phyloP scores from a whole-genome alignment of 1,140 invertebrate genomes.

The Heliconius nattereri region DNA sequence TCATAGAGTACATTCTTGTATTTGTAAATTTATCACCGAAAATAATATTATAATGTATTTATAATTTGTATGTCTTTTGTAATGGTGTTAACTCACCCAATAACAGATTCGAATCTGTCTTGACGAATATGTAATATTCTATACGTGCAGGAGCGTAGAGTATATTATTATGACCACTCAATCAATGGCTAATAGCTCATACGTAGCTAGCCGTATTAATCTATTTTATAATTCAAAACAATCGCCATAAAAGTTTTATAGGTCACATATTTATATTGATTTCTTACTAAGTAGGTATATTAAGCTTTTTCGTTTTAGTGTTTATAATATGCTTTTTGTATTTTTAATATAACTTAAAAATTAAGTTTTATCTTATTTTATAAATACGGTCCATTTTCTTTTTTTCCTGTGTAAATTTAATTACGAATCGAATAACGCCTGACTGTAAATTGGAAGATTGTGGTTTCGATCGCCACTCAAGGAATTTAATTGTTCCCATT shows the following conservation, averaged over 20 bases:
- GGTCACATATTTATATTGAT: constrained; percentile 1
- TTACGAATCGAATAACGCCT: too few species aligned
- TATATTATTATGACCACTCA: background rate
- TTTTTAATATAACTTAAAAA: background rate
- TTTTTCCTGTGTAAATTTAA: too few species aligned
- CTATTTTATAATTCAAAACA: constrained; percentile 6
- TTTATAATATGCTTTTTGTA: background rate
- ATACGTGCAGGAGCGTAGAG: background rate
- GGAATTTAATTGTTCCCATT: too few species aligned
- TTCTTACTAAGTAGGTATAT: background rate
- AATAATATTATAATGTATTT: background rate
- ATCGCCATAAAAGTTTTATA: background rate
- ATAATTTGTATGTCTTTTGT: background rate
- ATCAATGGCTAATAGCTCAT: background rate
- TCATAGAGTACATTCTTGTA: too few species aligned
- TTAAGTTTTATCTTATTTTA: too few species aligned
- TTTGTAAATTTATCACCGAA: too few species aligned
- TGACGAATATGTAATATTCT: background rate
- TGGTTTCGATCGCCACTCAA: too few species aligned
- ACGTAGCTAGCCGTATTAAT: background rate
- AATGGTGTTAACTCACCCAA: background rate
- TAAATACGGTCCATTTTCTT: too few species aligned
- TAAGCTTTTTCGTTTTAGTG: background rate
- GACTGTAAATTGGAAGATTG: too few species aligned
- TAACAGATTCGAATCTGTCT: background rate